A percentile compares a stretch with the other conserved stretches of the same genome.
Conservation (phyloP, 1,140 invertebrate genomes). For the Microplitis demolitor region DNA sequence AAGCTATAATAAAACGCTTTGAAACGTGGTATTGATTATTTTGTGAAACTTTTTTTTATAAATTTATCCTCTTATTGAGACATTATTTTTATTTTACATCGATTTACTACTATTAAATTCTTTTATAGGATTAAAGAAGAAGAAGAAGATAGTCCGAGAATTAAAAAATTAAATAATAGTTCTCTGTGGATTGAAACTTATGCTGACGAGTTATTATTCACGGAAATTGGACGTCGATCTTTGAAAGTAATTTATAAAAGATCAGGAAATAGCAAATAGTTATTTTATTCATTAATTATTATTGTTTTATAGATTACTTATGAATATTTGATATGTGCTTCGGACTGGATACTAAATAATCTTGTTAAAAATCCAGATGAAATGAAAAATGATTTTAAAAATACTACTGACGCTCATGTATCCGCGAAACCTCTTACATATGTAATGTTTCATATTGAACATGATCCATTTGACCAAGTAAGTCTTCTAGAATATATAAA, state of each 20-base stretch:
- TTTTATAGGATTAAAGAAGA: slow-evolving; percentile 33
- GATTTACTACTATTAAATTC: not conserved
- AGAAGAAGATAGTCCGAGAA: slow-evolving; percentile 7
- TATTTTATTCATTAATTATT: not conserved
- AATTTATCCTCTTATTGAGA: not conserved
- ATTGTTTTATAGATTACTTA: slow-evolving; percentile 65
- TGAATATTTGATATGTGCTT: slow-evolving; percentile 70
- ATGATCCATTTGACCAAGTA: slow-evolving; percentile 74
- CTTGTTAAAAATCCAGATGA: slow-evolving; percentile 55
- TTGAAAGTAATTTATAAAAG: slow-evolving; percentile 50
- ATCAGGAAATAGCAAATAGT: not conserved
- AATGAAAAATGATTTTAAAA: slow-evolving; percentile 41
- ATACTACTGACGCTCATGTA: slow-evolving; percentile 58
- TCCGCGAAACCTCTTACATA: slow-evolving; percentile 67
- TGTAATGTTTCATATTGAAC: slow-evolving; percentile 78
- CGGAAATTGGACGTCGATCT: slow-evolving; percentile 51
- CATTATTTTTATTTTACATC: slow-evolving; percentile 8
- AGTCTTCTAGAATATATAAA: slow-evolving; percentile 6
- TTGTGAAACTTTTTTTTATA: too few species aligned
- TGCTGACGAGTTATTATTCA: slow-evolving; percentile 57
- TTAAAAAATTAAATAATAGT: slow-evolving; percentile 37
- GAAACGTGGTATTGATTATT: slow-evolving; percentile 50
- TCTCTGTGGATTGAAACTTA: slow-evolving; percentile 50
- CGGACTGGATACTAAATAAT: slow-evolving; percentile 69
- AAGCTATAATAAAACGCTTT: slow-evolving; percentile 64